A percentile compares a stretch with the other conserved stretches of the same genome.
Conservation (phyloP, 2,797 vertebrate species). For the Chelonia mydas region DNA sequence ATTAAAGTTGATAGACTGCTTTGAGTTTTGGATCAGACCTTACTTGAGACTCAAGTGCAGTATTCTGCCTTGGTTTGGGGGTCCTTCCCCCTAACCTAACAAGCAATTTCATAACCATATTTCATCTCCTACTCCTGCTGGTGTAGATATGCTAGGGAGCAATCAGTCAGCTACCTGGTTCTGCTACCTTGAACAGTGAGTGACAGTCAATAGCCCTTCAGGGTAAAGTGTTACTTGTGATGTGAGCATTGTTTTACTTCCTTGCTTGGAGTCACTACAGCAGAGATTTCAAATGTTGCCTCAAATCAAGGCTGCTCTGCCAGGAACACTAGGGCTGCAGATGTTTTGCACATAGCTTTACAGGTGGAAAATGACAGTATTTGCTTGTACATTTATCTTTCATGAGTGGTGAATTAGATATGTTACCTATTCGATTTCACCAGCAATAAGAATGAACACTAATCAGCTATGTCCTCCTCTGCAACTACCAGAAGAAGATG, state of each 20-base stretch:
- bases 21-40: neutral
- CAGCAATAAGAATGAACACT: neutral
- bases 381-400: slow-evolving; percentile 6
- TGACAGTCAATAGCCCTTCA: neutral
- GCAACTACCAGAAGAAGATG: neutral
- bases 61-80: neutral
- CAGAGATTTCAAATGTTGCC: neutral
- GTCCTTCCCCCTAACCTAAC: neutral
- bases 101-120: neutral
- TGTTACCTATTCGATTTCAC: neutral
- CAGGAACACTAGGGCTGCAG: neutral
- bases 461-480: neutral
- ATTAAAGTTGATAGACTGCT: neutral
- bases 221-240: neutral
- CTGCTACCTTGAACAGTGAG: neutral
- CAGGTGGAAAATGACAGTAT: slow-evolving; percentile 6
- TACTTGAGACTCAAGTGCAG: neutral
- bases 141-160: neutral
- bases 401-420: slow-evolving; percentile 5
- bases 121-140: neutral
- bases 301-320: slow-evolving; percentile 1
- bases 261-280: neutral
- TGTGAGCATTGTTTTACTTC: rapidly evolving
- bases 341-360: slow-evolving; percentile 18
- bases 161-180: neutral